Conservation (phyloP, 2,888 invertebrate species). For the Pterobdella sp. region DNA sequence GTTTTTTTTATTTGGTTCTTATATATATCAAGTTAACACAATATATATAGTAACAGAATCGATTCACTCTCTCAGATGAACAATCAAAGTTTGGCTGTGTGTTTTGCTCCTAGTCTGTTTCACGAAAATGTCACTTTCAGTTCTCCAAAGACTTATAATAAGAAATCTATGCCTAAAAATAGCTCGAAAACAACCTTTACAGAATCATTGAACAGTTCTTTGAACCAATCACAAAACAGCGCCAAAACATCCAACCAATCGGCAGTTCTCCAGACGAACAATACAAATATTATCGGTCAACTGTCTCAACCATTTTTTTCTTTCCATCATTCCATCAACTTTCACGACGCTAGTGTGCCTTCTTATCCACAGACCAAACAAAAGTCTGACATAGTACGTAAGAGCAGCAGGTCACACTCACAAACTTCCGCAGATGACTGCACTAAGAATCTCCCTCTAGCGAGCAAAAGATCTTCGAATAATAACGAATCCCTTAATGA, state of each 20-base stretch:
- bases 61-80: neutral
- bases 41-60: too few species aligned
- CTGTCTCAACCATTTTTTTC: neutral
- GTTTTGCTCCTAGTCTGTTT: neutral
- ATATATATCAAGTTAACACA: too few species aligned
- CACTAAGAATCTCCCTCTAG: neutral
- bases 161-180: neutral
- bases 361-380: neutral
- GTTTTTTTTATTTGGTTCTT: too few species aligned
- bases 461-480: neutral
- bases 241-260: neutral
- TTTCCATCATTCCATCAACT: neutral
- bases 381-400: too few species aligned
- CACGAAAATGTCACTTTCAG: neutral
- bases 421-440: constrained; percentile 1
- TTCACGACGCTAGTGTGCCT: neutral
- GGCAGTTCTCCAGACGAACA: neutral
- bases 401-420: neutral
- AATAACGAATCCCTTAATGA: constrained; percentile 39
- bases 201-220: neutral
- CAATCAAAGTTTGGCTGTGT: neutral
- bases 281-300: neutral
- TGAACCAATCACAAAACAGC: neutral
- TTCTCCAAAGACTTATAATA: neutral
- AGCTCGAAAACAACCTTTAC: neutral